Evolutionary conservation across 2,113 vertebrate species (phyloP), one percentile per base, ranked within the genome.

Genomic region (Leucopsar rothschildi): DNA sequence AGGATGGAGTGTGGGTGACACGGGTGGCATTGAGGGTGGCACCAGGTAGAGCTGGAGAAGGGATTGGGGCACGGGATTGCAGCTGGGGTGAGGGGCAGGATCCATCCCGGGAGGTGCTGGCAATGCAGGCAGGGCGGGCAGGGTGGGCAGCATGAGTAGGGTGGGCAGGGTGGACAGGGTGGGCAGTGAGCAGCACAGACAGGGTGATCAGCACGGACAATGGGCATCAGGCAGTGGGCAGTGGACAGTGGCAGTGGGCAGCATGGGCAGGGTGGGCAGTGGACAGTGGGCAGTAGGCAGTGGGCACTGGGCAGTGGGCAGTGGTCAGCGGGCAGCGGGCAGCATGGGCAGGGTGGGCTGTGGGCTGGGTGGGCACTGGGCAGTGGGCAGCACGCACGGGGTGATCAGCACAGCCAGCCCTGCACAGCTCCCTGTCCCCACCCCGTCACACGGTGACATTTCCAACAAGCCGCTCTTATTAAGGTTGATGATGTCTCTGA

Each of bases 401-500:
- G 45, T 28, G 3, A 17, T 9, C 33, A n/a, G 79, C 23, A 9
- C 3, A 2, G 17, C 8, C 65, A 45, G 52, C 49, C 16, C 4
- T 6, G 25, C 33, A 1, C 16, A 0, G 31, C 52, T 76, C 73
- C 44, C 21, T n/a, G 45, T 91, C 70, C 86, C 56, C 71, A 5
- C 22, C 50, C 84, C 15, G 25, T 40, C 56, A 3, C 72, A 35
- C 47, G 0, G 0, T 83, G 94, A 92, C 95, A 95, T 94, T 95
- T 94, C 7, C 93, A 89, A 89, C 91, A 16, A 45, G 10, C 78
- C 0, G 78, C 79, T 66, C 90, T 92, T 47, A 94, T 93, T 37
- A 95, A 92, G 93, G 83, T 91, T 83, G 94, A 94, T 96, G 96
- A 44, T 89, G 90, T 44, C 91, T 69, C 86, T 82, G 90, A 89